Evolutionary conservation across 2,797 vertebrate species (phyloP).

Genomic region (Cuniculus paca): DNA sequence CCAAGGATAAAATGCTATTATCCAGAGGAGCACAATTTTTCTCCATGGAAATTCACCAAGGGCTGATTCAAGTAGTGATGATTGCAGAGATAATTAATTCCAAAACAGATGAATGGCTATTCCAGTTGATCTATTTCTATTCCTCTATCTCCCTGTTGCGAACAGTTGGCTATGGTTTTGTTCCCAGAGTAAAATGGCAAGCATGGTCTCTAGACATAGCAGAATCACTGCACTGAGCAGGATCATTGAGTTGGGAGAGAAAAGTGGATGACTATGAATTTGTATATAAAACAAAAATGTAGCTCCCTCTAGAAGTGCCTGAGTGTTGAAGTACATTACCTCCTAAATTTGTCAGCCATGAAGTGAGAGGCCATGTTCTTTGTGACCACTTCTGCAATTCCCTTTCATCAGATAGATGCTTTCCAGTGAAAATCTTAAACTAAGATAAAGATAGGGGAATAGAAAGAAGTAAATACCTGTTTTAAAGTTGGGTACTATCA

Average conservation of each 20-base stretch:
- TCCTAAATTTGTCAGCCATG: background rate
- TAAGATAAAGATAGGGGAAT: slow-evolving; percentile 3
- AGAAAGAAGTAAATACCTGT: background rate
- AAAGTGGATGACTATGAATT: background rate
- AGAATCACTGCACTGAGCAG: background rate
- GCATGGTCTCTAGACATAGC: background rate
- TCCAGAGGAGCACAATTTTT: background rate
- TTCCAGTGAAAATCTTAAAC: background rate
- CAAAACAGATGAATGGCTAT: background rate
- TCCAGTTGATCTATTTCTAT: background rate
- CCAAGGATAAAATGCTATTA: background rate
- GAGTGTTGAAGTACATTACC: background rate
- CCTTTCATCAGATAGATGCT: background rate
- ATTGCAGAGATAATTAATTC: background rate
- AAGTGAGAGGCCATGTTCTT: background rate
- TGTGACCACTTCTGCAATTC: background rate
- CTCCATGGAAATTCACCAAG: background rate
- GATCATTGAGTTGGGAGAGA: background rate
- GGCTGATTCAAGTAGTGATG: background rate
- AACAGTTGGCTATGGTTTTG: background rate
- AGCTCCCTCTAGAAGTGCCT: background rate
- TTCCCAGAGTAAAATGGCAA: background rate
- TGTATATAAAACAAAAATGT: background rate
- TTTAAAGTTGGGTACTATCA: background rate
- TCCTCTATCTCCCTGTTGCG: background rate